Evolutionary conservation across 2,113 vertebrate genomes (phyloP).

Genomic region (Prolemur simus): DNA sequence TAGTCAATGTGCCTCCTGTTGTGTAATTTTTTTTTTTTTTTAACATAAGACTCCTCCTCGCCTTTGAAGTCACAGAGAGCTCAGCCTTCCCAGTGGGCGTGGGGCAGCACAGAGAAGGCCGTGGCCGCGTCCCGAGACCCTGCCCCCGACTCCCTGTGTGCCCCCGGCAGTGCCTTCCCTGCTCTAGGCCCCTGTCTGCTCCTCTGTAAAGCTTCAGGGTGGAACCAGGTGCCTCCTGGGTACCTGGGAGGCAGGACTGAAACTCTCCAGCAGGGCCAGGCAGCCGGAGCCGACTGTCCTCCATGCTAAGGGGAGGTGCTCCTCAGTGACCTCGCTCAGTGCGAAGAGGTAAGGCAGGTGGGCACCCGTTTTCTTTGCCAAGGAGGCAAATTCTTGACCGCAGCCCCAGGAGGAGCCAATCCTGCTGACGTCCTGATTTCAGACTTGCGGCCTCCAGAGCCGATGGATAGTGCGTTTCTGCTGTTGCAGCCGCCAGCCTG

Average conservation of each 20-base stretch:
- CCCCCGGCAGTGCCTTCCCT: background rate
- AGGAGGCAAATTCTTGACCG: background rate
- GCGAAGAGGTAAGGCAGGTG: background rate
- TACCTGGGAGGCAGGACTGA: background rate
- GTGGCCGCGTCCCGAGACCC: background rate
- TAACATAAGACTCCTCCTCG: background rate
- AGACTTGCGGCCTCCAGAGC: background rate
- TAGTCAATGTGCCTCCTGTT: background rate
- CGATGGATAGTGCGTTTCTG: background rate
- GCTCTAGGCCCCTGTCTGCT: background rate
- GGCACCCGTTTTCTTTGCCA: background rate
- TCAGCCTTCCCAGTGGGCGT: background rate
- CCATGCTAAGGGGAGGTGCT: rapidly evolving
- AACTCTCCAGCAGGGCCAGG: background rate
- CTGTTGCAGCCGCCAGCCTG: background rate
- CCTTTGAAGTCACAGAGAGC: background rate
- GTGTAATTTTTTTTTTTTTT: background rate
- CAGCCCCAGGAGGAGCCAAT: background rate
- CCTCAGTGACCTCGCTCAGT: too few relatives aligned
- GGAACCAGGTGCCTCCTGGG: background rate
- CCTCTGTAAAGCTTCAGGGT: background rate
- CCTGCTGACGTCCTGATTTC: background rate
- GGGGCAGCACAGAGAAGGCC: background rate
- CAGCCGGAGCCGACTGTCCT: background rate
- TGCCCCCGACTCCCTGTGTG: background rate